These are phyloP conservation scores for Drosophila robusta DNA, from an alignment of 2,888 invertebrate genomes.

Conservation along the genomic window DNA sequence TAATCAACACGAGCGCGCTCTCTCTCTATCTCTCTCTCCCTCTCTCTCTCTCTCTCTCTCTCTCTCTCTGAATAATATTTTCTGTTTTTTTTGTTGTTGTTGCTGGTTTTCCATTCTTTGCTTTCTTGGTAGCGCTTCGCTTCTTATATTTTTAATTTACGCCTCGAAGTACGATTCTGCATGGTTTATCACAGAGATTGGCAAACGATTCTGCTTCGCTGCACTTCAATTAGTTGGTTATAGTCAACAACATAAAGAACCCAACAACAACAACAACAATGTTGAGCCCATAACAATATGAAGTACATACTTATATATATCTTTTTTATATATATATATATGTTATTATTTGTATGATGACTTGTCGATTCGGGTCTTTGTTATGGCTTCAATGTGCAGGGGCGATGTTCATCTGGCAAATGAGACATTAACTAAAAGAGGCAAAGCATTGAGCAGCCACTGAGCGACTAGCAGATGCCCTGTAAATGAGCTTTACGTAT, in stretches of 20 bases:
- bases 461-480: constrained; percentile 1
- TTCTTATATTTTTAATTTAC: constrained; percentile 78
- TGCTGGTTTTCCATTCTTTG: constrained; percentile 22
- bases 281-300: constrained; percentile 29
- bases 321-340: constrained; percentile 22
- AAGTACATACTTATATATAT: constrained; percentile 9
- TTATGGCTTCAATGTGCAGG: constrained; percentile 50
- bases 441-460: background rate
- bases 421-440: constrained; percentile 43
- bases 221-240: constrained; percentile 76
- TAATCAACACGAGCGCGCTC: constrained; percentile 75
- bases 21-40: constrained; percentile 6
- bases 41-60: constrained; percentile 9
- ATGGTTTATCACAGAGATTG: constrained; percentile 81
- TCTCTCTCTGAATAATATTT: constrained; percentile 11
- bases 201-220: constrained; percentile 77
- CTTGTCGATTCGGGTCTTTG: constrained; percentile 37
- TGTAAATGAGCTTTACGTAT: background rate
- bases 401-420: constrained; percentile 59
- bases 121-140: constrained; percentile 13
- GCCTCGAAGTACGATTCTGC: constrained; percentile 76
- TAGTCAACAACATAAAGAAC: constrained; percentile 59
- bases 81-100: constrained; percentile 1
- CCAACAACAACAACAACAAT: constrained; percentile 22
- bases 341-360: constrained; percentile 49